Percentiles rank a stretch among this genome's conserved stretches.
These are phyloP conservation scores for Plemyria rubiginata DNA, from an alignment of 2,888 invertebrate genomes.

Conservation along the genomic window DNA sequence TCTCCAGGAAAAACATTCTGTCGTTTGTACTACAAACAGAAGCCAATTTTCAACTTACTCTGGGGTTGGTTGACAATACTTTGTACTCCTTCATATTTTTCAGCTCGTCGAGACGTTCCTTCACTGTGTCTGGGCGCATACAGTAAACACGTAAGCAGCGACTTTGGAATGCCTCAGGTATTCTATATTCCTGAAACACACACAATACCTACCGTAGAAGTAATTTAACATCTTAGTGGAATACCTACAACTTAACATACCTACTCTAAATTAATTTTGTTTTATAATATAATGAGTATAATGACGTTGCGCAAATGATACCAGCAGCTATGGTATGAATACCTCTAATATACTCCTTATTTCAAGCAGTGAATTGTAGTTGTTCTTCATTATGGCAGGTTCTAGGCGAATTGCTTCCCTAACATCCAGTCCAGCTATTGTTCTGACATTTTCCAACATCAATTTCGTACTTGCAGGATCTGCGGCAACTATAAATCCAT, in stretches of 20 bases:
- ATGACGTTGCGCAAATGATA: too few relatives aligned
- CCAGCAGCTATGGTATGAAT: not conserved
- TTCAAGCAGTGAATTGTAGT: slow-evolving; percentile 80
- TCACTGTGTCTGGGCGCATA: slow-evolving; percentile 84
- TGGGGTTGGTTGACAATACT: slow-evolving; percentile 85
- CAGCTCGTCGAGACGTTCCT: slow-evolving; percentile 83
- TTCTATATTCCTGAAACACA: slow-evolving; percentile 78
- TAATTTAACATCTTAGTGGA: too few relatives aligned
- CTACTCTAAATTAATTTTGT: too few relatives aligned
- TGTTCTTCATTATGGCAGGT: slow-evolving; percentile 87
- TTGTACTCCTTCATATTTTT: slow-evolving; percentile 85
- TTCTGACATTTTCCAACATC: slow-evolving; percentile 82
- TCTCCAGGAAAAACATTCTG: too few relatives aligned
- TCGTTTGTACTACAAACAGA: too few relatives aligned
- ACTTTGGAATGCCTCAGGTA: slow-evolving; percentile 81
- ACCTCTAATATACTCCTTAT: slow-evolving; percentile 84
- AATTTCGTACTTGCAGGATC: slow-evolving; percentile 85
- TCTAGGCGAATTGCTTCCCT: slow-evolving; percentile 78
- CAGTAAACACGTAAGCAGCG: slow-evolving; percentile 84
- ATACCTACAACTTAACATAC: too few relatives aligned
- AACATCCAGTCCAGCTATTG: slow-evolving; percentile 83
- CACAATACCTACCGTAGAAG: not conserved
- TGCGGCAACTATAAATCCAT: slow-evolving; percentile 85
- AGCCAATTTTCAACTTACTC: slow-evolving; percentile 61
- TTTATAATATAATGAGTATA: too few relatives aligned